A percentile compares a stretch with the other conserved stretches of the same genome.
Evolutionary conservation across 2,888 invertebrate genomes (phyloP).

Genomic region (Scrobipalpa costella): DNA sequence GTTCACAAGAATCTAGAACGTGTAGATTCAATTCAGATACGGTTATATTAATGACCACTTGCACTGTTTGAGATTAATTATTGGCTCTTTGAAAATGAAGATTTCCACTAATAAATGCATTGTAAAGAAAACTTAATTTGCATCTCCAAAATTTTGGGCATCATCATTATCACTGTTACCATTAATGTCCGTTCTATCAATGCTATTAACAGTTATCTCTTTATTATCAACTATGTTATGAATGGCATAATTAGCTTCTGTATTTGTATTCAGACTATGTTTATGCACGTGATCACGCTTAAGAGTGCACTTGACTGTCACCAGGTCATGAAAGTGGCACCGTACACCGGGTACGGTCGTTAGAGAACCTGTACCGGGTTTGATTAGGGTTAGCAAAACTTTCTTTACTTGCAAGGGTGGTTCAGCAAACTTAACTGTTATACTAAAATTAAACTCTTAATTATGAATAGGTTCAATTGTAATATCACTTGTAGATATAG

Average conservation of each 20-base stretch:
- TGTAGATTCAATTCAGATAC: background rate
- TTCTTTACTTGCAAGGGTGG: background rate
- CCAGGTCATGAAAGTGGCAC: slow-evolving; percentile 64
- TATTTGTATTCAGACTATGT: slow-evolving; percentile 20
- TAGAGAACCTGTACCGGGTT: slow-evolving; percentile 55
- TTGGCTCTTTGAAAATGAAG: background rate
- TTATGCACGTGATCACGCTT: slow-evolving; percentile 31
- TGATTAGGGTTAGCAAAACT: slow-evolving; percentile 31
- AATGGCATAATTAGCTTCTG: background rate
- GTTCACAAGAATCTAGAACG: background rate
- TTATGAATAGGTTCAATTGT: too few species aligned
- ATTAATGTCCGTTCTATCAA: background rate
- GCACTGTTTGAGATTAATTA: background rate
- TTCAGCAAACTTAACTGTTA: background rate
- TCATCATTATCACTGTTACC: background rate
- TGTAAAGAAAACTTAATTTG: background rate
- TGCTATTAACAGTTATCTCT: too few species aligned
- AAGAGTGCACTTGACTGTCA: slow-evolving; percentile 41
- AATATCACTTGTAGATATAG: too few species aligned
- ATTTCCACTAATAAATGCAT: background rate
- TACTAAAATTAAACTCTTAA: background rate
- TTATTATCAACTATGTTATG: too few species aligned
- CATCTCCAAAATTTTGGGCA: background rate
- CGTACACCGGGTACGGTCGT: slow-evolving; percentile 61
- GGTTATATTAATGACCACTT: background rate